A percentile compares a stretch with the other conserved stretches of the same genome.
Conservation (phyloP, 2,888 invertebrate species). For the Julus scanicus region DNA sequence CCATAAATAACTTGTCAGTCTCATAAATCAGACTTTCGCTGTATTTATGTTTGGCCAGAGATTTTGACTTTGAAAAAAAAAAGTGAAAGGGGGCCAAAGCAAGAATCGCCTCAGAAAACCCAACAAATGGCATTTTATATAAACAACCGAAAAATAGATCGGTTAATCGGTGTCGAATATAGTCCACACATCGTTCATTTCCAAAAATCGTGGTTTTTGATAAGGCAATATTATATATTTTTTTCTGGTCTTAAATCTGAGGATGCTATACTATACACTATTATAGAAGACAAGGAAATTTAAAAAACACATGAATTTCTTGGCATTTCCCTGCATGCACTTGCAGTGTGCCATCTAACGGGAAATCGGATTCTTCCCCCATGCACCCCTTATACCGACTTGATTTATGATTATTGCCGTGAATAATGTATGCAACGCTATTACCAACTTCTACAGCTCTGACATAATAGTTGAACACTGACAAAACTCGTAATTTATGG, state of each 20-base stretch:
- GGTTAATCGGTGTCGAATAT: neutral
- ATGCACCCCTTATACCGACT: constrained; percentile 43
- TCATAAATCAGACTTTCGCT: constrained; percentile 6
- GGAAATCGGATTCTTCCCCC: constrained; percentile 30
- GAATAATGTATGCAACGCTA: constrained; percentile 58
- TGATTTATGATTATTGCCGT: constrained; percentile 59
- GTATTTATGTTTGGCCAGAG: constrained; percentile 24
- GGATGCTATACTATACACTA: too few relatives aligned
- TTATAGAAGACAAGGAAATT: too few relatives aligned
- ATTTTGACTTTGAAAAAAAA: constrained; percentile 29
- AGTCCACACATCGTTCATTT: neutral
- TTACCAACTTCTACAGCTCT: constrained; percentile 54
- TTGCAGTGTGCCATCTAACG: neutral
- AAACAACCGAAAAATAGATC: neutral
- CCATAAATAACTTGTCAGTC: constrained; percentile 36
- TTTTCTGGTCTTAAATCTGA: neutral
- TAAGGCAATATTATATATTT: neutral
- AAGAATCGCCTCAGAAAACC: neutral
- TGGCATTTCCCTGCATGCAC: neutral
- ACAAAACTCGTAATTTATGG: constrained; percentile 59
- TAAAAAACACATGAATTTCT: neutral
- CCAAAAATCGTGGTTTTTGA: neutral
- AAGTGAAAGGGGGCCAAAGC: neutral
- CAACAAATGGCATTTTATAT: neutral
- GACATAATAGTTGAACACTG: constrained; percentile 58